Evolutionary conservation across 2,888 invertebrate species (phyloP).

Genomic region (Isoperla grammatica): DNA sequence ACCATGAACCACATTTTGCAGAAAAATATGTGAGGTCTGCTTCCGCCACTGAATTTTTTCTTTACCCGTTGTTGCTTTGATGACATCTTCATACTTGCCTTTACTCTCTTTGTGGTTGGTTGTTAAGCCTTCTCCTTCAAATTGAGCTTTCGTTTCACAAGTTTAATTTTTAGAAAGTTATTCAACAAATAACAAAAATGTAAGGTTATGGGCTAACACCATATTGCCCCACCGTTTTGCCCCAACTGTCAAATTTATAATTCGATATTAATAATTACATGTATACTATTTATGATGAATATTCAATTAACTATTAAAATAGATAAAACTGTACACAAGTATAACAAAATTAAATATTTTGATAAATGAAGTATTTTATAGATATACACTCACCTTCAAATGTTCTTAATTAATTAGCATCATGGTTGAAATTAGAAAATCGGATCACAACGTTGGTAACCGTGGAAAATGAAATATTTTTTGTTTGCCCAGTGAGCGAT

Average conservation of each 20-base stretch:
- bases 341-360: too few species aligned
- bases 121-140: slow-evolving; percentile 2
- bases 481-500: neutral
- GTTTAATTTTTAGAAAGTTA: neutral
- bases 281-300: too few species aligned
- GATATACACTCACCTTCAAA: too few species aligned
- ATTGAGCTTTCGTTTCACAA: neutral
- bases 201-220: neutral
- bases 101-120: too few species aligned
- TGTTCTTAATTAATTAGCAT: too few species aligned
- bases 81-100: too few species aligned
- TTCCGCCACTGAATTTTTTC: slow-evolving; percentile 1
- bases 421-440: neutral
- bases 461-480: neutral
- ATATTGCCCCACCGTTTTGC: slow-evolving; percentile 1
- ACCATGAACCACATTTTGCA: too few species aligned
- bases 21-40: slow-evolving; percentile 11
- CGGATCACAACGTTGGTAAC: neutral
- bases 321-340: too few species aligned
- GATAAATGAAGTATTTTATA: too few species aligned
- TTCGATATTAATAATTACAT: neutral
- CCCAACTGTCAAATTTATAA: neutral
- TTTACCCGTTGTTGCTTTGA: neutral
- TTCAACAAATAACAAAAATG: too few species aligned
- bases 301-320: too few species aligned